Conservation (phyloP, 2,113 vertebrate genomes). For the Ptychochromis oligacanthus region DNA sequence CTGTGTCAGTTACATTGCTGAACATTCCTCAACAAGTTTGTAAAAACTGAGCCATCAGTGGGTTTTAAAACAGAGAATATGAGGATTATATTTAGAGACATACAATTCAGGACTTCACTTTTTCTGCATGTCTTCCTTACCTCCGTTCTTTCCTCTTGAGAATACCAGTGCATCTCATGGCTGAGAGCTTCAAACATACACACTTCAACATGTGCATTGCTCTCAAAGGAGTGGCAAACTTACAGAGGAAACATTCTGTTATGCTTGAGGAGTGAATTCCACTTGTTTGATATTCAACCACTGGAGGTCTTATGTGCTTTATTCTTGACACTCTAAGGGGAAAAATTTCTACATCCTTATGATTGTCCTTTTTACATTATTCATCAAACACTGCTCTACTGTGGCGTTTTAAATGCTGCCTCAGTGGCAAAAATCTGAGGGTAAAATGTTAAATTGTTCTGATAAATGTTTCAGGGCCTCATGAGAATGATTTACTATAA, state of each 20-base stretch:
- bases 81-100: not conserved
- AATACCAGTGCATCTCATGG: not conserved
- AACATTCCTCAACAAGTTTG: not conserved
- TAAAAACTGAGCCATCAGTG: not conserved
- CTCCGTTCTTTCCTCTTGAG: not conserved
- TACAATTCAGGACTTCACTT: not conserved
- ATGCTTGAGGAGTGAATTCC: conserved; percentile 48
- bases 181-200: conserved; percentile 35
- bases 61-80: not conserved
- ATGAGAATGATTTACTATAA: conserved; percentile 31
- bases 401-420: conserved; percentile 53
- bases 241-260: conserved; percentile 14
- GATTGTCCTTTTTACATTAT: conserved; percentile 70
- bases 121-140: not conserved
- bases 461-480: conserved; percentile 64
- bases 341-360: conserved; percentile 37
- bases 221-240: conserved; percentile 45
- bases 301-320: conserved; percentile 46
- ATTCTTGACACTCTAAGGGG: conserved; percentile 27
- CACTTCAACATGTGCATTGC: conserved; percentile 9
- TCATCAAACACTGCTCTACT: conserved; percentile 60
- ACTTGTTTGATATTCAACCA: conserved; percentile 55
- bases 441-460: conserved; percentile 67
- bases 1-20: not conserved
- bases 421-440: conserved; percentile 52